These are phyloP conservation scores for Cephalopholis sonnerati DNA, from an alignment of 2,113 vertebrate species.

Conservation along the genomic window DNA sequence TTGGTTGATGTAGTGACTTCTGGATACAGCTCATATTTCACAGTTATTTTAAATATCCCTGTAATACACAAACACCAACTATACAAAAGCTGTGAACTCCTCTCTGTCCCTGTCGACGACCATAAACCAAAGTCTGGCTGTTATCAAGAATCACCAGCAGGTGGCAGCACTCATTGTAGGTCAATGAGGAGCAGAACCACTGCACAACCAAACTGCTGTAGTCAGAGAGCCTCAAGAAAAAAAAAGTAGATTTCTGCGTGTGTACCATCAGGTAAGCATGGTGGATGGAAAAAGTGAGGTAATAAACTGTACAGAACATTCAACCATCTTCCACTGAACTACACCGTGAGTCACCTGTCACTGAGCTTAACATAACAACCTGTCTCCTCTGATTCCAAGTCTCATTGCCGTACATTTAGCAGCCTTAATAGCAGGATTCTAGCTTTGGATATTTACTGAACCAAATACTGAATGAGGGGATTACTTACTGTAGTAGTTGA, in stretches of 20 bases:
- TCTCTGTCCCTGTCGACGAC: neutral
- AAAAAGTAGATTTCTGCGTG: neutral
- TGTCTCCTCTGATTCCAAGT: neutral
- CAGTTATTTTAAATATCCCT: neutral
- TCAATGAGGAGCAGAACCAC: slow-evolving; percentile 4
- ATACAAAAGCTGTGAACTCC: neutral
- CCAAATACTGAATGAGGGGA: neutral
- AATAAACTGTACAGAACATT: neutral
- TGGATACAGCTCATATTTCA: neutral
- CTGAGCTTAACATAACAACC: neutral
- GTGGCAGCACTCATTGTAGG: slow-evolving; percentile 63
- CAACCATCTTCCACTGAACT: neutral
- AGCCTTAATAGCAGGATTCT: neutral
- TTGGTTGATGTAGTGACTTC: neutral
- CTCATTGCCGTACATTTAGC: too few relatives aligned
- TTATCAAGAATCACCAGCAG: slow-evolving; percentile 60
- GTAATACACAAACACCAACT: neutral
- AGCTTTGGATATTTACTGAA: neutral
- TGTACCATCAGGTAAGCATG: neutral
- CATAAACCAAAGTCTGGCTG: neutral
- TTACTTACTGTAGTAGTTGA: slow-evolving; percentile 94
- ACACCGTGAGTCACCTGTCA: neutral
- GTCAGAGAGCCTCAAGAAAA: neutral
- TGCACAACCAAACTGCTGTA: neutral
- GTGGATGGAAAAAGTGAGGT: neutral